A percentile compares a stretch with the other conserved stretches of the same genome.
These are phyloP conservation scores for Brachionus angularis DNA, from an alignment of 1,140 invertebrate species.

Conservation along the genomic window DNA sequence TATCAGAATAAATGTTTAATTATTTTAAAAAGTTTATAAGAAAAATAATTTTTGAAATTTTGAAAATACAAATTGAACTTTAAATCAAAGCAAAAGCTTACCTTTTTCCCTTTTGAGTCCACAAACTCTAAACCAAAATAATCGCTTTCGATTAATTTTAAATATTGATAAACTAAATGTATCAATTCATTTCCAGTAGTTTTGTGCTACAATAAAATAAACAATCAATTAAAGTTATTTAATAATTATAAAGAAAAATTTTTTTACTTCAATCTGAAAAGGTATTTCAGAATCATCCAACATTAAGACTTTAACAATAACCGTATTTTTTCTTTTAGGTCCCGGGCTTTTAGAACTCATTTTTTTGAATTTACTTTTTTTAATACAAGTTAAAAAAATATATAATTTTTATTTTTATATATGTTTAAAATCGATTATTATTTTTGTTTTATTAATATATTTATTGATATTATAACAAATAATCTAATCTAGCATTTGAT, in stretches of 20 bases:
- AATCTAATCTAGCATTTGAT: too few relatives aligned
- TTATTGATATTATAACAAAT: too few relatives aligned
- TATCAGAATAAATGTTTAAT: too few relatives aligned
- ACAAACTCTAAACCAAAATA: constrained; percentile 43
- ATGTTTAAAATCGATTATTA: too few relatives aligned
- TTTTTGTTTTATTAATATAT: too few relatives aligned
- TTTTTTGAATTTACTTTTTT: neutral
- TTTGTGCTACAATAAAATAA: constrained; percentile 33
- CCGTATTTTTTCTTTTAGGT: constrained; percentile 16
- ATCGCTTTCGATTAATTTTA: constrained; percentile 41
- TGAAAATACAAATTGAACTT: too few relatives aligned
- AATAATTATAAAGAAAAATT: neutral
- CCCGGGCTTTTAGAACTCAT: constrained; percentile 43
- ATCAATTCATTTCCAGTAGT: constrained; percentile 37
- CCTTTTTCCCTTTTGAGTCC: constrained; percentile 33
- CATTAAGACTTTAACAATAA: constrained; percentile 37
- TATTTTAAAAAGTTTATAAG: too few relatives aligned
- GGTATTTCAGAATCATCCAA: constrained; percentile 40
- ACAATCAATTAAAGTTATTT: neutral
- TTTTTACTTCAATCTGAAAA: constrained; percentile 41
- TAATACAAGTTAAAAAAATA: too few relatives aligned
- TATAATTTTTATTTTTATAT: too few relatives aligned
- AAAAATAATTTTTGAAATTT: too few relatives aligned
- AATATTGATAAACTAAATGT: constrained; percentile 39
- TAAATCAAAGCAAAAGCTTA: too few relatives aligned